phyloP scores from a whole-genome alignment of 2,113 vertebrate genomes.

The Bubo scandiacus region DNA sequence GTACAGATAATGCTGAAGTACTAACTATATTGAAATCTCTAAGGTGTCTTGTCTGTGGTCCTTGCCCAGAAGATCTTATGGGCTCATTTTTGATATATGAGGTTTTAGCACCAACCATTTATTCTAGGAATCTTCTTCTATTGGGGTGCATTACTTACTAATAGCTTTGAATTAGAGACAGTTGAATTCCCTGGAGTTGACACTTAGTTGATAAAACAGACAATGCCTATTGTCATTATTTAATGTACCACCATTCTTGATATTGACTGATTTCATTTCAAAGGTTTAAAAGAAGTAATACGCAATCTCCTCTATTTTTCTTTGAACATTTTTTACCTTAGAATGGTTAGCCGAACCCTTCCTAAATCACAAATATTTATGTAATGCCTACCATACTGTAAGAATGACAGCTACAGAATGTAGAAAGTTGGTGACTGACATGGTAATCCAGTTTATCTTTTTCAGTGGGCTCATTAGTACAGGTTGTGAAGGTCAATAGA shows the following conservation, averaged over 20 bases:
- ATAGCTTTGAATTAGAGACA: not conserved
- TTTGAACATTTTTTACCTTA: accelerated
- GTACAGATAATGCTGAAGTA: not conserved
- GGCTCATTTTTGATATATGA: not conserved
- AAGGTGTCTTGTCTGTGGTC: not conserved
- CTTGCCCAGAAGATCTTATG: not conserved
- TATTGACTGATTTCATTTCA: not conserved
- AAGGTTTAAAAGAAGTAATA: not conserved
- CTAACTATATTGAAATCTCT: not conserved
- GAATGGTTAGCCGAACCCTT: not conserved
- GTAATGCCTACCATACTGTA: not conserved
- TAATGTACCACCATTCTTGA: not conserved
- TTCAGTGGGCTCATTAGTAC: not conserved
- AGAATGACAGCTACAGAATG: not conserved
- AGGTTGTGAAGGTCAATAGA: not conserved
- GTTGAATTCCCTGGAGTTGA: not conserved
- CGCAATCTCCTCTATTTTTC: not conserved
- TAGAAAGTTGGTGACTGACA: not conserved
- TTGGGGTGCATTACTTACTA: not conserved
- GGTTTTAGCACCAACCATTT: not conserved
- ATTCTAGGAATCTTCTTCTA: not conserved
- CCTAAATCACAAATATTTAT: not conserved
- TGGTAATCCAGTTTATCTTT: not conserved
- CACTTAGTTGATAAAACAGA: not conserved
- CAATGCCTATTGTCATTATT: not conserved